These are phyloP conservation scores for Octopus bimaculoides DNA, from an alignment of 1,140 invertebrate species.

Conservation along the genomic window DNA sequence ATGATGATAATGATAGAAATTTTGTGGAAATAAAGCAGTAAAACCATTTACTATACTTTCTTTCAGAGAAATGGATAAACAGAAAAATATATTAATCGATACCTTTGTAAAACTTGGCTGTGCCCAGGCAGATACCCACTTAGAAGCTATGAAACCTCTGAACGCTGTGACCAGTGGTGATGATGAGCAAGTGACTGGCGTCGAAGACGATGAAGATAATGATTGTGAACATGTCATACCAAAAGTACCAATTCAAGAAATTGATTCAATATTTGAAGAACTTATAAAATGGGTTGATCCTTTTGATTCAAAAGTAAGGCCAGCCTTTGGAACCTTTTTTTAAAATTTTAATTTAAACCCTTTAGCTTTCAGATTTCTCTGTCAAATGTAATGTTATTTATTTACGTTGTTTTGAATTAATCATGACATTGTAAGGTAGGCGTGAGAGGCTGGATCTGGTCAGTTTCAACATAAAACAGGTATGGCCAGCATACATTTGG, in stretches of 20 bases:
- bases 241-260: conserved; percentile 58
- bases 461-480: no score
- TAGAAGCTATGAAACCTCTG: conserved; percentile 12
- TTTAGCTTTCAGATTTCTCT: neutral
- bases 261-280: conserved; percentile 68
- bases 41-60: conserved; percentile 15
- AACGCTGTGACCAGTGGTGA: neutral
- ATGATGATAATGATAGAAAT: neutral
- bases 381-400: no score
- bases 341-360: neutral
- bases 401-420: no score
- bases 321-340: neutral
- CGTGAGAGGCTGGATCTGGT: no score
- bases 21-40: neutral
- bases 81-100: conserved; percentile 74
- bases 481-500: no score
- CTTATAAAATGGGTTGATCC: conserved; percentile 77
- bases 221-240: conserved; percentile 15
- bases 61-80: conserved; percentile 77
- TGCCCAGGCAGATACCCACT: conserved; percentile 38
- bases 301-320: conserved; percentile 71
- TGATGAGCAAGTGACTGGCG: neutral
- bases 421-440: no score
- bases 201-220: neutral
- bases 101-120: conserved; percentile 71